Evolutionary conservation across 2,113 vertebrate genomes (phyloP).

Genomic region (Oryzias woworae): DNA sequence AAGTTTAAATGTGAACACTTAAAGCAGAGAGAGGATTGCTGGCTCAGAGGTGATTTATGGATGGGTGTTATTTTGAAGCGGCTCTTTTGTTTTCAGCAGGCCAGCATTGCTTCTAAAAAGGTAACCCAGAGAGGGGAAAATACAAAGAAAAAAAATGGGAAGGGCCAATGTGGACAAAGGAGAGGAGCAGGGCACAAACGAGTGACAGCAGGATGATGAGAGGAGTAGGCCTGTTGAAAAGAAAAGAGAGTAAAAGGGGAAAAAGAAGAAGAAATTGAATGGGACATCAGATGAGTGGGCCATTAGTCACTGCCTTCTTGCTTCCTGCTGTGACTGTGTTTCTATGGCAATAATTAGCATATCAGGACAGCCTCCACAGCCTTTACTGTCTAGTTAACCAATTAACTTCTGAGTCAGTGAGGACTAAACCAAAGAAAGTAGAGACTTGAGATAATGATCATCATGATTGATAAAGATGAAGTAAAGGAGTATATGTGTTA

Average conservation of each 20-base stretch:
- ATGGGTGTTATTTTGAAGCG: too few species aligned
- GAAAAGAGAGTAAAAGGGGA: conserved; percentile 1
- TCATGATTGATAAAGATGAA: background rate
- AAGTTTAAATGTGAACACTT: conserved; percentile 1
- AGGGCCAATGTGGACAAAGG: conserved; percentile 8
- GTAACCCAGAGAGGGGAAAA: background rate
- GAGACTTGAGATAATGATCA: conserved; percentile 5
- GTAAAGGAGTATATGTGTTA: too few species aligned
- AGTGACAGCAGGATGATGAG: conserved; percentile 45
- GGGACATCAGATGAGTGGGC: conserved; percentile 63
- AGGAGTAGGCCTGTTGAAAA: conserved; percentile 15
- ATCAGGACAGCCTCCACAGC: conserved; percentile 50
- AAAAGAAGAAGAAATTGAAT: conserved; percentile 45
- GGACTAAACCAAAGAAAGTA: conserved; percentile 9
- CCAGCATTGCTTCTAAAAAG: conserved; percentile 10
- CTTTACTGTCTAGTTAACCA: conserved; percentile 55
- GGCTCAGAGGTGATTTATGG: conserved; percentile 1
- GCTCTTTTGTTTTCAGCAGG: background rate
- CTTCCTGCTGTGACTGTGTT: conserved; percentile 68
- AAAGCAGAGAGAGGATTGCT: conserved; percentile 14
- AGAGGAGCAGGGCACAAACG: conserved; percentile 17
- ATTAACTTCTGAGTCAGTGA: conserved; percentile 48
- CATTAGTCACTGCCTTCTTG: conserved; percentile 69
- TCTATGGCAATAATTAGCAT: conserved; percentile 70
- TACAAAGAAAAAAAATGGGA: background rate